Evolutionary conservation across 2,888 invertebrate genomes (phyloP).

Genomic region (Cyclophora albipunctata): DNA sequence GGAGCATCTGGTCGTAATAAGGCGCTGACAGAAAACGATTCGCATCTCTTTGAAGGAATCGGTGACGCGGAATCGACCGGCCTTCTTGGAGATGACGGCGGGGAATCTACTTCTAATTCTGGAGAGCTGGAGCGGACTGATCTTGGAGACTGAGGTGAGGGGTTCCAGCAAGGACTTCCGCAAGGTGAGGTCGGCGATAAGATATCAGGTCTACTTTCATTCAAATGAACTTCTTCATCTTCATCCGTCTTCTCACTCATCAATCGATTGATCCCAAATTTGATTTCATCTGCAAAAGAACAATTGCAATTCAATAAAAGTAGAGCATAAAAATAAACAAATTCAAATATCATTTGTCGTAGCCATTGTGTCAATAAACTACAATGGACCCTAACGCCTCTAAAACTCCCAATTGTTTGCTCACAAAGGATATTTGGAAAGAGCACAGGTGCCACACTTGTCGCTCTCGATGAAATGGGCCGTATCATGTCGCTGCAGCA

Average conservation of each 20-base stretch:
- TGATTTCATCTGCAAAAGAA: constrained; percentile 81
- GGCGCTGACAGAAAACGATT: constrained; percentile 89
- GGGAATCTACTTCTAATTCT: constrained; percentile 85
- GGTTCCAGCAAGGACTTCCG: constrained; percentile 74
- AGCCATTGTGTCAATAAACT: constrained; percentile 23
- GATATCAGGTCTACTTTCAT: constrained; percentile 48
- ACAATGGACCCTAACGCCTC: constrained; percentile 23
- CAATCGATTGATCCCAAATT: constrained; percentile 88
- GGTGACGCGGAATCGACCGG: constrained; percentile 59
- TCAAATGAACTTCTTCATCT: constrained; percentile 68
- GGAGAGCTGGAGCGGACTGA: constrained; percentile 78
- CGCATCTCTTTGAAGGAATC: constrained; percentile 79
- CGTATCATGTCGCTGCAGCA: constrained; percentile 79
- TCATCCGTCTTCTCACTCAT: constrained; percentile 81
- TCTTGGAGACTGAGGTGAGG: constrained; percentile 62
- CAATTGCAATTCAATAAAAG: neutral
- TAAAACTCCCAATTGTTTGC: constrained; percentile 29
- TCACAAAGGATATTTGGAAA: constrained; percentile 52
- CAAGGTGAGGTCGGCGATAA: constrained; percentile 67
- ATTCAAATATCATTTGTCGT: constrained; percentile 6
- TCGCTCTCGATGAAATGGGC: constrained; percentile 76
- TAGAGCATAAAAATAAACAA: constrained; percentile 6
- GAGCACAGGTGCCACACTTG: constrained; percentile 73
- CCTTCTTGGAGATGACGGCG: constrained; percentile 77
- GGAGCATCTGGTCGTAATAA: constrained; percentile 86